Evolutionary conservation across 1,140 invertebrate species (phyloP), one percentile per base, ranked within the genome.

Genomic region (Apis cerana): DNA sequence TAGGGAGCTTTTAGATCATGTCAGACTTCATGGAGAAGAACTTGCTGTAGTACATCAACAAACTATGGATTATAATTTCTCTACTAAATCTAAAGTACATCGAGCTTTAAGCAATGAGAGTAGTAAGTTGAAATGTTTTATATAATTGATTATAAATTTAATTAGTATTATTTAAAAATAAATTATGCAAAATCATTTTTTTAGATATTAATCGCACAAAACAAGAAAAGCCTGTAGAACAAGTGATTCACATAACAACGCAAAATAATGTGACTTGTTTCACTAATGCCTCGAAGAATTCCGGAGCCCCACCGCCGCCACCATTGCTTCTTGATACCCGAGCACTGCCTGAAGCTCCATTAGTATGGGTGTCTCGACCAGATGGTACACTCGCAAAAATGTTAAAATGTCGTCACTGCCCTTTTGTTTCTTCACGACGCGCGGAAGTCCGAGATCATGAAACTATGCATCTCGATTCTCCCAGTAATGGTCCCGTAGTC

Each of bases 371-470:
- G 1, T 96, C 96, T 0, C 95, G 93, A 21, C 92, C 95, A 11
- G 95, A 95, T 83, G 96, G 96, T 27, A 95, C 96, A 17, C 96
- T 97, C 80, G 95, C 96, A 15, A 98, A 98, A 93, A 97, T 98
- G 96, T 97, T 97, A 87, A 97, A 97, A 90, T 98, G 97, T 90
- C 95, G 97, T 54, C 97, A 96, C 89, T 98, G 98, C 92, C 97
- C 98, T 0, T 97, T 97, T 91, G 96, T 97, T 2, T 97, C 97
- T 90, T 94, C 96, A 13, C 93, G 96, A 56, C 96, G 97, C 93
- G 96, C 96, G 56, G 97, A 97, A 91, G 97, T 98, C 54, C 95
- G 96, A n/a, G 97, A 97, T 84, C 97, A 98, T 92, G 97, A 98
- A 92, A 96, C 96, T 91, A 97, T 98, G 96, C 97, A 98, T 92